Evolutionary conservation across 1,140 invertebrate genomes (phyloP), one percentile per base, ranked within the genome.

Genomic region (Pristionchus pacificus): DNA sequence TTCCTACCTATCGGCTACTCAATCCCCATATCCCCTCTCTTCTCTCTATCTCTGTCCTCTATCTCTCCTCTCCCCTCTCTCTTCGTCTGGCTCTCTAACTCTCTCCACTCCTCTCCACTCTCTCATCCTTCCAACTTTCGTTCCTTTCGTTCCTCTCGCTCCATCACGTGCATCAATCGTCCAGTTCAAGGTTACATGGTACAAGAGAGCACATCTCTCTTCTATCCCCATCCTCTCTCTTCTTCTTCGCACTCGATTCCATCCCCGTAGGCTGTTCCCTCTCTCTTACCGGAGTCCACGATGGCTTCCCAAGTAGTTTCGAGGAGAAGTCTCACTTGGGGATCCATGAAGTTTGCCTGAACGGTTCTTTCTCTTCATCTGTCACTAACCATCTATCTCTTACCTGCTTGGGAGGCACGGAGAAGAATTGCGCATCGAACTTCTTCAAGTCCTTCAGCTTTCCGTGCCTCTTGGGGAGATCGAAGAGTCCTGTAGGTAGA

Each of bases 251-350:
- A n/a, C 63, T 65, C 13, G 55, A n/a, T n/a, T n/a, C n/a, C n/a
- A n/a, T n/a, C n/a, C 19, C 38, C 38, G 19, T 49, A 10, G 38
- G 38, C 38, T 64, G 19, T n/a, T 30, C 62, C 62, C 19, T 77
- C 59, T n/a, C n/a, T 77, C 78, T 72, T 74, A 87, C 93, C 93
- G 61, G 95, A 91, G 88, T 98, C 95, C 70, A 96, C 87, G 68
- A 97, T 91, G 0, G 93, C 91, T 87, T 98, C 95, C 85, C 96
- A 90, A 1, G 94, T 92, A n/a, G 90, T 83, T 86, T 98, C 95
- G 2, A 98, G 87, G 29, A 98, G 85, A 78, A 97, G 87, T 74
- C 95, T 87, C 49, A 97, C 85, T 84, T 97, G 92, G 2, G 95
- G 95, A 84, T 97, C 95, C 94, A 98, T 97, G 49, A 89, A 88